Percentiles rank a stretch among this genome's conserved stretches.
These are phyloP conservation scores for Penaeus vannamei DNA, from an alignment of 1,140 invertebrate genomes.

Conservation along the genomic window DNA sequence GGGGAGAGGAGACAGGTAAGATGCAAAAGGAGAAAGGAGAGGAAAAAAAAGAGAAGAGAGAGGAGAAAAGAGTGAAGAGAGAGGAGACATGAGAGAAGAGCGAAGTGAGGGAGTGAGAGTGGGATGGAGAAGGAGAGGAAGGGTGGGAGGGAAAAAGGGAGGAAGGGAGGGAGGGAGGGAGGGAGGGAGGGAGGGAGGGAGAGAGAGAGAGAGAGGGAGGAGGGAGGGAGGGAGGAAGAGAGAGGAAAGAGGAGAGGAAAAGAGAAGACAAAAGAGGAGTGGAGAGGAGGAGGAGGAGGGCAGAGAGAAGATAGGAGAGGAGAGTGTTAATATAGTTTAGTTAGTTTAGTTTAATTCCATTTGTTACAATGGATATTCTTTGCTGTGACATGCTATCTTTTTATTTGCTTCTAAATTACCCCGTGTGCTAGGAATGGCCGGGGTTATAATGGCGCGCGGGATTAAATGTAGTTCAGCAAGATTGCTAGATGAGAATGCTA, in stretches of 20 bases:
- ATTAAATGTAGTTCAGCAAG: too few relatives aligned
- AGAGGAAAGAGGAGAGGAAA: background rate
- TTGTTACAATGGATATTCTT: too few relatives aligned
- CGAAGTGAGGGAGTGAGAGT: too few relatives aligned
- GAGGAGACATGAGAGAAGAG: background rate
- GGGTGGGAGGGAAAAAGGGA: background rate
- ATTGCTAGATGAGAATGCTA: too few relatives aligned
- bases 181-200: background rate
- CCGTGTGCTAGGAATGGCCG: conserved; percentile 10
- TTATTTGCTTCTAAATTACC: conserved; percentile 35
- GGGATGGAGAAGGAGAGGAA: background rate
- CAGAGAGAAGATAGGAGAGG: background rate
- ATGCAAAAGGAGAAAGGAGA: background rate
- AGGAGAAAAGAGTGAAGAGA: background rate
- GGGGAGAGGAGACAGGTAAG: background rate
- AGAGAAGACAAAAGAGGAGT: background rate
- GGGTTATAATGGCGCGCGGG: background rate
- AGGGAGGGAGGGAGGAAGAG: background rate
- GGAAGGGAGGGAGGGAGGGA: background rate
- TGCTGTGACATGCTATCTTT: too few relatives aligned
- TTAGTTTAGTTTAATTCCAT: conserved; percentile 43
- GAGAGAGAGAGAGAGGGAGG: background rate
- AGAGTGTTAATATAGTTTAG: conserved; percentile 4
- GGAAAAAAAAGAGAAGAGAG: background rate
- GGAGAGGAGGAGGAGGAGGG: background rate